Base-by-base conservation (phyloP, 92 coral and sea anemone species). In the Heliopora coerulea region DNA sequence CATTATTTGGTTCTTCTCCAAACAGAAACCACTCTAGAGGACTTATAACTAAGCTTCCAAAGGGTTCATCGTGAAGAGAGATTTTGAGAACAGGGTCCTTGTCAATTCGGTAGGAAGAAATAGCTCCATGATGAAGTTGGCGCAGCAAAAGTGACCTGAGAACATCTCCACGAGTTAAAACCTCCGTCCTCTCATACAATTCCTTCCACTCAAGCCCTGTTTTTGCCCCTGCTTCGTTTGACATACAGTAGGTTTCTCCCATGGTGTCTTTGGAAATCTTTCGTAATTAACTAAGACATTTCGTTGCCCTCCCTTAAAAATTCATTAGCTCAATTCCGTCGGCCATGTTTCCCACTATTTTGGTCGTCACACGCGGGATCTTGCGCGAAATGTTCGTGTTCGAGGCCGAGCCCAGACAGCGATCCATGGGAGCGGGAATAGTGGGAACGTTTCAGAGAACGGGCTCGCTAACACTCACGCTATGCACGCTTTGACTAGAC, bases 21-120 rank as follows among this genome's bases (percentile, higher is more conserved):
- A 86, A 93, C 40, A 93, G 65, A 32, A 90, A 90, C 74, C 87
- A 90, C 62, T 93, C 98, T 73, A 93, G 62, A 21, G 90, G 86
- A 37, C 75, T 64, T 23, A 93, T 82, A 56, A 93, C 88, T 68
- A 40, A 78, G 12, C 72, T 67, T 78, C 84, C 85, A 27, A 90
- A 86, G 46, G 76, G 75, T 54, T 79, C 91, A 31, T 90, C 96
- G 21, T 80, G 73, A n/a, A 93, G 56, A 20, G 41, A 52, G 9
- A 60, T 77, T 54, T 84, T 85, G 12, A 90, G 81, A 65, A 82
- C 82, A 46, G 91, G 90, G 17, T 69, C 49, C 30, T 29, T n/a
- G 2, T 21, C 21, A 20, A 29, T 52, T 19, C 14, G 19, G 61
- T 52, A 50, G 3, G 44, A 69, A 10, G 58, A 42, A 7, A 69